Conservation (phyloP, 2,113 vertebrate genomes). For the Oxygymnocypris stewartii region DNA sequence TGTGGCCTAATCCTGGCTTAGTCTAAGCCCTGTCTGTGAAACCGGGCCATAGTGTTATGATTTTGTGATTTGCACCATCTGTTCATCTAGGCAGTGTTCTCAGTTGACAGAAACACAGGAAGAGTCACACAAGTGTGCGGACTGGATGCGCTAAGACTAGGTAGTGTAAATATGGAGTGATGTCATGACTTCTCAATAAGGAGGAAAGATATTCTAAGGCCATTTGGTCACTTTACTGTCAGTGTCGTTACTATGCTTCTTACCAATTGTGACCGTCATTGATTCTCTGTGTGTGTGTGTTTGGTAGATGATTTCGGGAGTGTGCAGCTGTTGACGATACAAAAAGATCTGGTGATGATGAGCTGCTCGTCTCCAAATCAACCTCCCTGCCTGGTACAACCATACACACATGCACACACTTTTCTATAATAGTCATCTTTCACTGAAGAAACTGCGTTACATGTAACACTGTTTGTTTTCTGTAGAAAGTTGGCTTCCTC, state of each 20-base stretch:
- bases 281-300: not conserved
- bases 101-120: constrained; percentile 68
- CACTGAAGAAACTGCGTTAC: not conserved
- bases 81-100: constrained; percentile 65
- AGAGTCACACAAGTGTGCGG: constrained; percentile 69
- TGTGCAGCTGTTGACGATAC: constrained; percentile 75
- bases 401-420: constrained; percentile 29
- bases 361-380: constrained; percentile 77
- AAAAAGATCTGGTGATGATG: constrained; percentile 77
- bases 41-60: not conserved
- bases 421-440: not conserved
- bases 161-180: constrained; percentile 4
- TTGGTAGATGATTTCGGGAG: constrained; percentile 63
- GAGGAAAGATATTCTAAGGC: not conserved
- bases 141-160: constrained; percentile 52
- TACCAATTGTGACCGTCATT: not conserved
- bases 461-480: not conserved
- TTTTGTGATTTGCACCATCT: not conserved
- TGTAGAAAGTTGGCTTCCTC: constrained; percentile 76
- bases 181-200: not conserved
- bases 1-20: too few species aligned
- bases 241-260: not conserved
- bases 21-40: too few species aligned
- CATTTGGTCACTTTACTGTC: not conserved
- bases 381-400: constrained; percentile 58